Evolutionary conservation across 2,888 invertebrate genomes (phyloP), one percentile per base, ranked within the genome.

Genomic region (Protonemura montana): DNA sequence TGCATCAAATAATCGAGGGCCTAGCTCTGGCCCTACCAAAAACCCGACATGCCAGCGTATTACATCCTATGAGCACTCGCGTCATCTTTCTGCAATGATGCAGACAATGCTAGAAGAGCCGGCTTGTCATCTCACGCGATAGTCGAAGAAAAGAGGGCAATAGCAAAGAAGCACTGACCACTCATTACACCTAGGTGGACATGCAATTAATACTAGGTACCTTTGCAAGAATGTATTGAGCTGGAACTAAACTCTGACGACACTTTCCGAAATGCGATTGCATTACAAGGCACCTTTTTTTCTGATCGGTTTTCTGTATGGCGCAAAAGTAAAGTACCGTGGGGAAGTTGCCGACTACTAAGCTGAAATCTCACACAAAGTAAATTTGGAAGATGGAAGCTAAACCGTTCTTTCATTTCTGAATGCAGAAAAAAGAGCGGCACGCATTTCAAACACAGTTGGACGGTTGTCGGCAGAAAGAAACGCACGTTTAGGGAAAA

Each of bases 1-100:
- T 59, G 59, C 59, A 59, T 59, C 59, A 59, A 59, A 59, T 59
- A 21, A 59, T 59, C 59, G 59, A 59, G 59, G 13, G 1, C 59
- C 59, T 59, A 59, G 59, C 59, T 10, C 3, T 1, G 13, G 59
- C 21, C 59, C 59, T 59, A 21, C 59, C 59, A 59, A 59, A 59
- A 59, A 59, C 26, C n/a, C 78, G 10, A 16, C 27, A 78, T 7
- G 26, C 78, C 26, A 78, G 78, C 78, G 35, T 35, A 35, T 78
- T 5, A 5, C 25, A 21, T 25, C 28, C 25, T 27, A 5, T 35
- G 5, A 26, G 28, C 26, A 7, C 26, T 25, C 77, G 21, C 78
- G 78, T 78, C 28, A 26, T 27, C 78, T 78, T 78, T 13, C 78
- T 78, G 78, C 78, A 78, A 78, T 78, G 78, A 26, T 78, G 27